These are phyloP conservation scores for Neopipo cinnamomea DNA, from an alignment of 2,113 vertebrate species.

Conservation along the genomic window DNA sequence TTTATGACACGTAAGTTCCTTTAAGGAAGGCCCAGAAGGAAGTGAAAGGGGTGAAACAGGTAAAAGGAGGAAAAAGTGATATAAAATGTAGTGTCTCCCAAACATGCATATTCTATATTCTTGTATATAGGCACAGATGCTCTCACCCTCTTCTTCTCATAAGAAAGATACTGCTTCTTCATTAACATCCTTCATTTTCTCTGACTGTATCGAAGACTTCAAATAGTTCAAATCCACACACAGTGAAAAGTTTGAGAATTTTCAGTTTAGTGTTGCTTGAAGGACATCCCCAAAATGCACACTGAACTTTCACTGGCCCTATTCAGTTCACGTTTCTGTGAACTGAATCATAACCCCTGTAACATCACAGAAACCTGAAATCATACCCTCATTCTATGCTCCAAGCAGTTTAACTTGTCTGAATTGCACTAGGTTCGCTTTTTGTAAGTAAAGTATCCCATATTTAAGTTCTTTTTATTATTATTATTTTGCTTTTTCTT, in stretches of 20 bases:
- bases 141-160: background rate
- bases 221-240: background rate
- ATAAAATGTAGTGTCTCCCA: background rate
- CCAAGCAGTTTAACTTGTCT: conserved; percentile 15
- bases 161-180: background rate
- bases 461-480: conserved; percentile 73
- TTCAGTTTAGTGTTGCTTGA: background rate
- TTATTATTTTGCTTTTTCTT: conserved; percentile 74
- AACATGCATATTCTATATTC: background rate
- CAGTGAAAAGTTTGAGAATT: background rate
- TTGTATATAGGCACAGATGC: background rate
- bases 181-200: background rate
- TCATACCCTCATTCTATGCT: background rate
- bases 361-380: background rate
- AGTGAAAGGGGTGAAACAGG: background rate
- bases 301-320: background rate
- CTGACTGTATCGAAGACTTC: background rate
- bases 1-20: background rate
- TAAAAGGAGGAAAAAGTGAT: background rate
- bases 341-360: background rate
- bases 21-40: background rate
- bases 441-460: conserved; percentile 76
- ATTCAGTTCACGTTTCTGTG: conserved; percentile 27
- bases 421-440: conserved; percentile 69
- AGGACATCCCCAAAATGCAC: background rate